Evolutionary conservation across 2,888 invertebrate genomes (phyloP).

Genomic region (Bruchidius siliquastri): DNA sequence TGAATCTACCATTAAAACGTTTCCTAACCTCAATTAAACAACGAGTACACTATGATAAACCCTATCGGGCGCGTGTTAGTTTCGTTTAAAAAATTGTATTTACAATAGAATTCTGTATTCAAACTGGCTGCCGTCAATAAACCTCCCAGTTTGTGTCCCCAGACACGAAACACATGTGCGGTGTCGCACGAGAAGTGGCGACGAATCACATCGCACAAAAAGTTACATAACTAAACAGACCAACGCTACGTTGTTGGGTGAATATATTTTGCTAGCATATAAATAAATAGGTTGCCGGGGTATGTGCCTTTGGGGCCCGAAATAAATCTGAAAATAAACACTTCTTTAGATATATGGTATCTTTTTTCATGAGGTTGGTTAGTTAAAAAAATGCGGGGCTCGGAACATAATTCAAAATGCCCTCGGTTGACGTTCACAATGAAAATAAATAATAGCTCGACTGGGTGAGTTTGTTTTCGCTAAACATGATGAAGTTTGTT

Average conservation of each 20-base stretch:
- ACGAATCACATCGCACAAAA: conserved; percentile 1
- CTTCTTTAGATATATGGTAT: neutral
- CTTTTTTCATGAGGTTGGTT: neutral
- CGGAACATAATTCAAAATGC: neutral
- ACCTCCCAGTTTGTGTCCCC: neutral
- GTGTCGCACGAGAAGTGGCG: neutral
- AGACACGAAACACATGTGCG: neutral
- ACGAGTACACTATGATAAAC: too few species aligned
- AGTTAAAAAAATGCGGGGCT: neutral
- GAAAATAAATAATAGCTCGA: neutral
- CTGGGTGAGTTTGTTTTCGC: neutral
- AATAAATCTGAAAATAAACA: neutral
- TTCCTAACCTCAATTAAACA: too few species aligned
- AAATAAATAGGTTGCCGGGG: conserved; percentile 16
- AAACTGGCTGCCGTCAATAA: neutral
- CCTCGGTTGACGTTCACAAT: neutral
- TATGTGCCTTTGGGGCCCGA: neutral
- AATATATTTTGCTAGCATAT: conserved; percentile 9
- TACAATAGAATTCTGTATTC: neutral
- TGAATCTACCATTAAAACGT: too few species aligned
- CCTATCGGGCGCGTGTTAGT: too few species aligned
- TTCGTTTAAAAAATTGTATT: too few species aligned
- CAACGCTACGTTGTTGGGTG: conserved; percentile 5
- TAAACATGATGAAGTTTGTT: neutral
- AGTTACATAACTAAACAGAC: conserved; percentile 9